A percentile compares a stretch with the other conserved stretches of the same genome.
These are phyloP conservation scores for Etia nguti DNA, from an alignment of 2,113 vertebrate genomes.

Conservation along the genomic window DNA sequence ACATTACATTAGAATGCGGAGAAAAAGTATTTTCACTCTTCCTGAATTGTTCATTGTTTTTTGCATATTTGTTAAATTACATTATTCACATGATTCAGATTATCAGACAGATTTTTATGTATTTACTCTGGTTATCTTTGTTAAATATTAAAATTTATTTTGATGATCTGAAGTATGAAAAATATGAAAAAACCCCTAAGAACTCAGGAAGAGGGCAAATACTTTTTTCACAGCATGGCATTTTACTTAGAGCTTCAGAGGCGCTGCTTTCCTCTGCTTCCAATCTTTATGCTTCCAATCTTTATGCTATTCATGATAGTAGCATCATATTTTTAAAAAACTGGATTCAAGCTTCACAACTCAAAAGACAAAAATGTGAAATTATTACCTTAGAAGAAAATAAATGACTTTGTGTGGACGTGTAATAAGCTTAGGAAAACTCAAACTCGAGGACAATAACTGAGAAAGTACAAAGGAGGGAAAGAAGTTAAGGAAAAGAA, in stretches of 20 bases:
- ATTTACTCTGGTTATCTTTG: not conserved
- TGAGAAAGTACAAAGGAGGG: not conserved
- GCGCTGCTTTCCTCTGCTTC: not conserved
- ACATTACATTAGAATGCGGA: not conserved
- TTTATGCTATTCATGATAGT: not conserved
- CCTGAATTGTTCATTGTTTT: not conserved
- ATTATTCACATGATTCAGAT: not conserved
- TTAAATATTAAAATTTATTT: not conserved
- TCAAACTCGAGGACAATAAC: not conserved
- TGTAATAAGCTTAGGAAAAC: not conserved
- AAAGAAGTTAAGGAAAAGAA: conserved; percentile 3
- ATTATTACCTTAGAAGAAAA: not conserved
- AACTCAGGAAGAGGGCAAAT: not conserved
- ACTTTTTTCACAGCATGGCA: not conserved
- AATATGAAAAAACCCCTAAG: accelerated
- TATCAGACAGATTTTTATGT: not conserved
- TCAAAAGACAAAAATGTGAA: not conserved
- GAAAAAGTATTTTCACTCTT: not conserved
- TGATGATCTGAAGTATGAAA: not conserved
- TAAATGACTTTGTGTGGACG: not conserved
- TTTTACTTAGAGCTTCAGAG: not conserved
- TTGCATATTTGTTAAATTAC: not conserved
- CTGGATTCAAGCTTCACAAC: not conserved
- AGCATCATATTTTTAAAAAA: not conserved
- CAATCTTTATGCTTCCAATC: not conserved